phyloP scores from a whole-genome alignment of 1,140 invertebrate species.

The Eupeodes corollae region DNA sequence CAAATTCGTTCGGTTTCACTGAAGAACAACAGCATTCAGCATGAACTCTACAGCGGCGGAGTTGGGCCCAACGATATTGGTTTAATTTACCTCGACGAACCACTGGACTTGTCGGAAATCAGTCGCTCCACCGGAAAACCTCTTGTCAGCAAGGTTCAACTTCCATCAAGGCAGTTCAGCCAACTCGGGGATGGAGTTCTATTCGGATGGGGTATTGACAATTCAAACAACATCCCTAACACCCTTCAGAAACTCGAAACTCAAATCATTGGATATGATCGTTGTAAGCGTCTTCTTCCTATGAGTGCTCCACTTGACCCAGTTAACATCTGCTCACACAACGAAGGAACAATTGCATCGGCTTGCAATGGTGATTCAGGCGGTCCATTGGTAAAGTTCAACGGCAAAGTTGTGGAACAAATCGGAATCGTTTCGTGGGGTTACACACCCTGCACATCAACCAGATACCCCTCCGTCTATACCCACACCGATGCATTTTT shows the following conservation, averaged over 20 bases:
- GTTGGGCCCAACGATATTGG: conserved; percentile 51
- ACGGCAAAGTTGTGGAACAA: conserved; percentile 5
- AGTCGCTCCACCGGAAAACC: conserved; percentile 22
- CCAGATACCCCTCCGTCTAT: conserved; percentile 55
- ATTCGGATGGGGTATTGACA: conserved; percentile 41
- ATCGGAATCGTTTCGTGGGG: conserved; percentile 67
- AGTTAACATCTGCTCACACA: conserved; percentile 47
- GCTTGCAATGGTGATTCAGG: conserved; percentile 55
- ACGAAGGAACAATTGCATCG: conserved; percentile 40
- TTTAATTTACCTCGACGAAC: conserved; percentile 41
- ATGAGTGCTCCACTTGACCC: neutral
- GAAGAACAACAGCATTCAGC: conserved; percentile 24
- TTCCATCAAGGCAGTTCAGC: conserved; percentile 36
- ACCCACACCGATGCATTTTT: conserved; percentile 29
- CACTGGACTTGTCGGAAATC: conserved; percentile 39
- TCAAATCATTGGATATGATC: conserved; percentile 23
- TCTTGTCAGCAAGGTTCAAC: conserved; percentile 38
- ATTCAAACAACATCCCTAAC: conserved; percentile 18
- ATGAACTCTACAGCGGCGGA: conserved; percentile 40
- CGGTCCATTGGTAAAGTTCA: conserved; percentile 42
- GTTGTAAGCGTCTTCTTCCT: conserved; percentile 14
- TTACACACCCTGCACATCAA: conserved; percentile 49
- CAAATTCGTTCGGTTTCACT: conserved; percentile 12
- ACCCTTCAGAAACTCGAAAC: conserved; percentile 33
- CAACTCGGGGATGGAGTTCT: conserved; percentile 27